Conservation (phyloP, 2,888 invertebrate genomes). For the Hirtodrosophila trivittata region DNA sequence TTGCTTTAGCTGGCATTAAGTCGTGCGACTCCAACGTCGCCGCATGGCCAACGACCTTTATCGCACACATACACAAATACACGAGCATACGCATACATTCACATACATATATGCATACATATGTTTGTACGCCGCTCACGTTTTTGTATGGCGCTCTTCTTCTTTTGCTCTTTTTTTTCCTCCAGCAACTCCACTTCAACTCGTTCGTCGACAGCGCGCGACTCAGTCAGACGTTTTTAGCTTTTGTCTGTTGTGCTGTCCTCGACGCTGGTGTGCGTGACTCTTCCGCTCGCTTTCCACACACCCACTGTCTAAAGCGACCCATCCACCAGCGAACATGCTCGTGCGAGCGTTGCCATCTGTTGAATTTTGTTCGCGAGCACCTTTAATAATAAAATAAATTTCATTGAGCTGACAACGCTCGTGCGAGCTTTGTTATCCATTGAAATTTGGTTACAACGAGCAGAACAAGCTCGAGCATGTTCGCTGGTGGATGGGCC, state of each 20-base stretch:
- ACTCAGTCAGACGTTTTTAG: slow-evolving; percentile 69
- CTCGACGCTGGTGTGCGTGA: slow-evolving; percentile 52
- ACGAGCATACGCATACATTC: slow-evolving; percentile 13
- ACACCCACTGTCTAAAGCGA: slow-evolving; percentile 42
- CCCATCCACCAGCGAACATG: no score
- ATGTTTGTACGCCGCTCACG: slow-evolving; percentile 40
- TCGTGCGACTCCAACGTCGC: slow-evolving; percentile 70
- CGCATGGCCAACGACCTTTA: slow-evolving; percentile 79
- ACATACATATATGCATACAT: slow-evolving; percentile 17
- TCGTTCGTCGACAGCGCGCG: slow-evolving; percentile 53
- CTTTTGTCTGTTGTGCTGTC: slow-evolving; percentile 57
- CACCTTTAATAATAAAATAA: no score
- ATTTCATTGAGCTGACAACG: no score
- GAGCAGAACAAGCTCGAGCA: no score
- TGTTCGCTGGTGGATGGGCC: no score
- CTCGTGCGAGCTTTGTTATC: no score
- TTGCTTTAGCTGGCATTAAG: slow-evolving; percentile 48
- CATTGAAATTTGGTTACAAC: no score
- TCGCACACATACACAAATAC: slow-evolving; percentile 47
- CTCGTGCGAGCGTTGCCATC: no score
- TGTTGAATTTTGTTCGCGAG: no score
- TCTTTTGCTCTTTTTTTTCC: slow-evolving; percentile 38
- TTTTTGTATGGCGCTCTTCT: slow-evolving; percentile 57
- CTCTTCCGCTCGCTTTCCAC: slow-evolving; percentile 41
- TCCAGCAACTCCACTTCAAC: slow-evolving; percentile 50